Conservation (phyloP, 2,888 invertebrate species). For the Protophormia terraenovae region DNA sequence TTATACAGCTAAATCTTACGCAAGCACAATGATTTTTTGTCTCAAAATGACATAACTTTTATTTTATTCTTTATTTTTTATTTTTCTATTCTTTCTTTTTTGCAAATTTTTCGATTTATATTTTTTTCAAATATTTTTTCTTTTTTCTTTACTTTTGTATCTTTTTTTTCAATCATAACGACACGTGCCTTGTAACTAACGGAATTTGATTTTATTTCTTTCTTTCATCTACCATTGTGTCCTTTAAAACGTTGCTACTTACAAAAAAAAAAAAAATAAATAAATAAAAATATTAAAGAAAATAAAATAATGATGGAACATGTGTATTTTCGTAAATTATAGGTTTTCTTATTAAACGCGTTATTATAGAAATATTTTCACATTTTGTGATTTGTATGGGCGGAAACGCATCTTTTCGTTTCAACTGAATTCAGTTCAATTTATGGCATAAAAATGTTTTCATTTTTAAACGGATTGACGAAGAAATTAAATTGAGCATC, state of each 20-base stretch:
- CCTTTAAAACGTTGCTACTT: not conserved
- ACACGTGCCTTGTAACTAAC: not conserved
- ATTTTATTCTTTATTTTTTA: too few species aligned
- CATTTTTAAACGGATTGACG: not conserved
- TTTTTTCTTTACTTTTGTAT: too few species aligned
- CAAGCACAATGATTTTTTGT: too few species aligned
- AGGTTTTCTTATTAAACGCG: not conserved
- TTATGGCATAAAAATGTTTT: not conserved
- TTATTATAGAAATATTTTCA: not conserved
- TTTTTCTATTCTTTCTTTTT: too few species aligned
- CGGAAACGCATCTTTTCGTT: not conserved
- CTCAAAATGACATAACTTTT: too few species aligned
- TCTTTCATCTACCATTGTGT: not conserved
- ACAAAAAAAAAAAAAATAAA: not conserved
- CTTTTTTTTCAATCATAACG: not conserved
- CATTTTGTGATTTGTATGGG: not conserved
- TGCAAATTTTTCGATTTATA: too few species aligned
- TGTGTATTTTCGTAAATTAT: not conserved
- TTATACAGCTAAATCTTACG: too few species aligned
- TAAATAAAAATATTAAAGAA: too few species aligned
- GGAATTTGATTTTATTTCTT: not conserved
- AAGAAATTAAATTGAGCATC: conserved; percentile 7
- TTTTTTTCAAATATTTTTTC: too few species aligned
- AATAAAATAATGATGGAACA: not conserved
- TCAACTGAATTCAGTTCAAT: not conserved